A percentile compares a stretch with the other conserved stretches of the same genome.
Evolutionary conservation across 2,797 vertebrate genomes (phyloP).

Genomic region (Molothrus aeneus): DNA sequence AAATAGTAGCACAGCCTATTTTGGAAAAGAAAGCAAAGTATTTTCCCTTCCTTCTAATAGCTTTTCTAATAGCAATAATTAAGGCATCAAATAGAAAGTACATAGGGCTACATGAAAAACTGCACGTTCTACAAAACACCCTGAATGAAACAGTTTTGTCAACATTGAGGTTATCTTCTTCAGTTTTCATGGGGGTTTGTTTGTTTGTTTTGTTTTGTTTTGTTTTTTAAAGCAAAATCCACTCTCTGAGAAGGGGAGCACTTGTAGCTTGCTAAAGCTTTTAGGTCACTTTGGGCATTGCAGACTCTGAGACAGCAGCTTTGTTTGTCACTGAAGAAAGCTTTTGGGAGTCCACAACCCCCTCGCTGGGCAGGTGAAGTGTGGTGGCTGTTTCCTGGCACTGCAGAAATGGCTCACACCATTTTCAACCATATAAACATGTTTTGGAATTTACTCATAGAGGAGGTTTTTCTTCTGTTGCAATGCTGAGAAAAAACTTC

Average conservation of each 20-base stretch:
- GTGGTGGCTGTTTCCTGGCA: background rate
- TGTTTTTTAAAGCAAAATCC: background rate
- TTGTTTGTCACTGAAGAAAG: background rate
- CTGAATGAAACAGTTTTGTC: background rate
- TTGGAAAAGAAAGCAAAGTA: background rate
- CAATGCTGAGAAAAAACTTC: background rate
- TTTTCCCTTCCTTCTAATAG: background rate
- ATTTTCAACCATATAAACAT: background rate
- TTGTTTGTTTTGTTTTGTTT: background rate
- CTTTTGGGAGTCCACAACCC: background rate
- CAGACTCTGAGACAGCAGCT: background rate
- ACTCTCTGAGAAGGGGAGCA: background rate
- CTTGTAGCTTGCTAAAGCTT: background rate
- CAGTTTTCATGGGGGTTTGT: background rate
- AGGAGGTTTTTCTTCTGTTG: background rate
- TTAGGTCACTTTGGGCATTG: background rate
- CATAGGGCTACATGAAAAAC: background rate
- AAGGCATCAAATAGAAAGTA: background rate
- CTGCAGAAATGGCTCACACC: background rate
- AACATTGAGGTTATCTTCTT: background rate
- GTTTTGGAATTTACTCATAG: background rate
- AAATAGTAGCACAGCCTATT: constrained; percentile 2
- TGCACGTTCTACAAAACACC: background rate
- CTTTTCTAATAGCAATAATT: background rate
- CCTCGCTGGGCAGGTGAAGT: too few species aligned